phyloP scores from a whole-genome alignment of 1,140 invertebrate species.

The Brachionus plicatilis region DNA sequence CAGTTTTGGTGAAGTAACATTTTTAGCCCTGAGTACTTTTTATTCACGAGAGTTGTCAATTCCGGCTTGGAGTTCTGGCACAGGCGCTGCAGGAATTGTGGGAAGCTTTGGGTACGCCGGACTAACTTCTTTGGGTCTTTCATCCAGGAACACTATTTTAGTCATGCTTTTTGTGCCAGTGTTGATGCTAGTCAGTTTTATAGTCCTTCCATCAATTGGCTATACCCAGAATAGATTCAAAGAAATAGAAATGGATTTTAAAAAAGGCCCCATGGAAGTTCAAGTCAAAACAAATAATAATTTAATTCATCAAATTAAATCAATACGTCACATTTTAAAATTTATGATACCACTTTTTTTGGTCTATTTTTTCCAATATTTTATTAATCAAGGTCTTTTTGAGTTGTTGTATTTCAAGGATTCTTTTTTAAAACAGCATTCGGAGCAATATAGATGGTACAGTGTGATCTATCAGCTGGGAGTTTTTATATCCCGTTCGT shows the following conservation, averaged over 20 bases:
- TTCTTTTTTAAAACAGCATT: constrained; percentile 60
- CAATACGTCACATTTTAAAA: constrained; percentile 59
- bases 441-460: constrained; percentile 66
- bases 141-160: constrained; percentile 64
- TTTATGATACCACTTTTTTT: constrained; percentile 73
- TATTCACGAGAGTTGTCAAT: constrained; percentile 63
- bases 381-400: constrained; percentile 81
- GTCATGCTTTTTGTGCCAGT: constrained; percentile 69
- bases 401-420: constrained; percentile 67
- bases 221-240: neutral
- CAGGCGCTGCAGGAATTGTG: constrained; percentile 70
- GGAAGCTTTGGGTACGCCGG: constrained; percentile 70
- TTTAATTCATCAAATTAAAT: neutral
- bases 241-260: neutral
- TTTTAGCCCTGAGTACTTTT: constrained; percentile 67
- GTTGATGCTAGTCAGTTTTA: constrained; percentile 62
- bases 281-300: neutral
- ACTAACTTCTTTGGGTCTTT: constrained; percentile 61
- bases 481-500: constrained; percentile 79
- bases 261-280: neutral
- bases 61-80: constrained; percentile 73
- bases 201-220: neutral
- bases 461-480: constrained; percentile 68
- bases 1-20: constrained; percentile 74
- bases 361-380: constrained; percentile 81